Percentiles rank a stretch among this genome's conserved stretches.
phyloP scores from a whole-genome alignment of 2,888 invertebrate species.

The Dasypolia templi region DNA sequence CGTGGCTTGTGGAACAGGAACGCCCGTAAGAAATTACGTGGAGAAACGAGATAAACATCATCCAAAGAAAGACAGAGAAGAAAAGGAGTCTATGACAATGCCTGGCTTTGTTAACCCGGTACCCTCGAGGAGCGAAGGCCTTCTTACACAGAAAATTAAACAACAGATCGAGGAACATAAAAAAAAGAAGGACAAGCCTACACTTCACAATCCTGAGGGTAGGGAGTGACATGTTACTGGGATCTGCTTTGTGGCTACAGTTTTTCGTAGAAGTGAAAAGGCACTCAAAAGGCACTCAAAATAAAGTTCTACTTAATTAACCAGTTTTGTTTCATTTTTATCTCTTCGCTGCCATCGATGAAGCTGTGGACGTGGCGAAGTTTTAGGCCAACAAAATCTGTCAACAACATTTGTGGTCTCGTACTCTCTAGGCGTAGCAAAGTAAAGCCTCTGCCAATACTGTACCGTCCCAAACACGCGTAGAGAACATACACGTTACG shows the following conservation, averaged over 20 bases:
- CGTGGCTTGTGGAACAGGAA: slow-evolving; percentile 1
- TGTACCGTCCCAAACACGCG: not conserved
- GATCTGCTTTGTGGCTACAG: not conserved
- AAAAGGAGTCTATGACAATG: slow-evolving; percentile 65
- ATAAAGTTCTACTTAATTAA: not conserved
- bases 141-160: slow-evolving; percentile 71
- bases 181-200: slow-evolving; percentile 67
- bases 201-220: slow-evolving; percentile 66
- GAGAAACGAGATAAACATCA: slow-evolving; percentile 7
- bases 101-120: slow-evolving; percentile 73
- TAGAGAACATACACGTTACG: not conserved
- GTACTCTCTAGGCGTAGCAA: not conserved
- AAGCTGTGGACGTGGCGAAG: not conserved
- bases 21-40: slow-evolving; percentile 6
- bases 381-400: not conserved
- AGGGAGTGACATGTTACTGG: slow-evolving; percentile 54
- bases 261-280: too few species aligned
- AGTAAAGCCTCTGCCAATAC: not conserved
- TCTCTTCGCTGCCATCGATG: too few species aligned
- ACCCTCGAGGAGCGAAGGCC: slow-evolving; percentile 70
- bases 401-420: too few species aligned
- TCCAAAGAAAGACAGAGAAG: slow-evolving; percentile 33
- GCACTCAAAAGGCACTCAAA: not conserved
- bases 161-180: slow-evolving; percentile 73
- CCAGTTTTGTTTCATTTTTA: not conserved